phyloP scores from a whole-genome alignment of 1,140 invertebrate genomes.

The Spodoptera frugiperda region DNA sequence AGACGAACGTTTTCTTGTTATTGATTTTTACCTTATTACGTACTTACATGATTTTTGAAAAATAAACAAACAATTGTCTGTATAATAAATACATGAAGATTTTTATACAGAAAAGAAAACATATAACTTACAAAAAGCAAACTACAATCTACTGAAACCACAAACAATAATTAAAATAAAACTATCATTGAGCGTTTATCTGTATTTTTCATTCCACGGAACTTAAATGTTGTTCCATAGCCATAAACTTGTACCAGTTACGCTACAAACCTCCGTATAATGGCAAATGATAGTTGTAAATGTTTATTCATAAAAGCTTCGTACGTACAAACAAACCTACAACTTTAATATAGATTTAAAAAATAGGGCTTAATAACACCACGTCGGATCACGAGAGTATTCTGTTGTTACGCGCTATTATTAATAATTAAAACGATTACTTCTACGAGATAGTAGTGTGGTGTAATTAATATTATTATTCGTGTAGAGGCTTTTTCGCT shows the following conservation, averaged over 20 bases:
- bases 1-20: no score
- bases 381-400: conserved; percentile 33
- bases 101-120: no score
- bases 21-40: no score
- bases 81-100: no score
- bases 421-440: conserved; percentile 75
- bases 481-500: conserved; percentile 54
- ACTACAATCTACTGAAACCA: neutral
- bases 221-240: conserved; percentile 1
- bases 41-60: no score
- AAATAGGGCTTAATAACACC: conserved; percentile 38
- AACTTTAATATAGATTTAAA: conserved; percentile 27
- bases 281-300: conserved; percentile 49
- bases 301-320: conserved; percentile 45
- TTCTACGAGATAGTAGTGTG: conserved; percentile 58
- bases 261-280: conserved; percentile 35
- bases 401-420: conserved; percentile 52
- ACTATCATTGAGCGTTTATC: conserved; percentile 5
- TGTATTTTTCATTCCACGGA: conserved; percentile 12
- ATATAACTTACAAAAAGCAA: no score
- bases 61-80: no score
- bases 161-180: neutral
- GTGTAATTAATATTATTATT: conserved; percentile 75
- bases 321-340: conserved; percentile 21
- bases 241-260: conserved; percentile 42